phyloP scores from a whole-genome alignment of 2,888 invertebrate genomes.

The Leptinotarsa juncta region DNA sequence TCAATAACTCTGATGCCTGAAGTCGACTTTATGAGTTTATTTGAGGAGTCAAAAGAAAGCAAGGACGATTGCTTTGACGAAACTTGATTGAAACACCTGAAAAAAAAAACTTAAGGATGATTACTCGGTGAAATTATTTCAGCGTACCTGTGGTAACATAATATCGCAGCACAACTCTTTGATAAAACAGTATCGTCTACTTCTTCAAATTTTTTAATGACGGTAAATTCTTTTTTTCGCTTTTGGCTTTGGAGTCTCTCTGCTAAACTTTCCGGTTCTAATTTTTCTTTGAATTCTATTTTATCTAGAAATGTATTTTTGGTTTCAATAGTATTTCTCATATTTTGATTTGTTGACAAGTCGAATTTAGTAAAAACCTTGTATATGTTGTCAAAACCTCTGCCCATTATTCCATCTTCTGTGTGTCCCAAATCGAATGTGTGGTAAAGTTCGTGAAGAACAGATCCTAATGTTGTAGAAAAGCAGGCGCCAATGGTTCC shows the following conservation, averaged over 20 bases:
- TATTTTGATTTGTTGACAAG: constrained; percentile 21
- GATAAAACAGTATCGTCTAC: constrained; percentile 73
- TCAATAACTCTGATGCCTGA: constrained; percentile 76
- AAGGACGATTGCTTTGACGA: constrained; percentile 46
- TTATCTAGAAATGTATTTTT: constrained; percentile 44
- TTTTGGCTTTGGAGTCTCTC: constrained; percentile 47
- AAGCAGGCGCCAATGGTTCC: constrained; percentile 89
- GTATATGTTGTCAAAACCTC: constrained; percentile 87
- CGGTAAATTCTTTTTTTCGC: constrained; percentile 51
- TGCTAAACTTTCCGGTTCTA: constrained; percentile 49
- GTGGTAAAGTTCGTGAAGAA: constrained; percentile 94
- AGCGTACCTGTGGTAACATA: constrained; percentile 74
- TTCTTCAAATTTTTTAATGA: constrained; percentile 52
- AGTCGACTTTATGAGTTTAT: constrained; percentile 70
- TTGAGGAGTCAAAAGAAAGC: constrained; percentile 55
- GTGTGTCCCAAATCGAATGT: constrained; percentile 95
- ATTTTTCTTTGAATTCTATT: constrained; percentile 56
- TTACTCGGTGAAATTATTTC: not conserved
- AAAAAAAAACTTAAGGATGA: constrained; percentile 32
- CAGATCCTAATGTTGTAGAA: constrained; percentile 90
- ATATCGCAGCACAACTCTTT: constrained; percentile 74
- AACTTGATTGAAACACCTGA: constrained; percentile 67
- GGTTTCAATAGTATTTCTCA: constrained; percentile 29
- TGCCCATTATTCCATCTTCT: constrained; percentile 91
- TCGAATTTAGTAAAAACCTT: constrained; percentile 72